A percentile compares a stretch with the other conserved stretches of the same genome.
These are phyloP conservation scores for Lycophotia porphyrea DNA, from an alignment of 2,888 invertebrate species.

Conservation along the genomic window DNA sequence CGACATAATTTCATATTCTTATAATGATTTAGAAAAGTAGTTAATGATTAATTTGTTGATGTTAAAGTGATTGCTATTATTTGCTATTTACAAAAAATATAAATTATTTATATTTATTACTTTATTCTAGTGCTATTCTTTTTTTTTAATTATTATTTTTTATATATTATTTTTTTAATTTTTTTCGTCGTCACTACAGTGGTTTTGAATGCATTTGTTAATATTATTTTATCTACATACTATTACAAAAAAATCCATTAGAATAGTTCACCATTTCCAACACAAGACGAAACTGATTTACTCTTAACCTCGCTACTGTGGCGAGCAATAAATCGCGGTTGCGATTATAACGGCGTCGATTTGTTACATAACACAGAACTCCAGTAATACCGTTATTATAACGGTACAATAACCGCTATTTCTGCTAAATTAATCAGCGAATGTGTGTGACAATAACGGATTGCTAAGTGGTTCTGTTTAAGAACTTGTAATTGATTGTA, in stretches of 20 bases:
- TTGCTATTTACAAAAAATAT: too few relatives aligned
- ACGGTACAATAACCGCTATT: slow-evolving; percentile 55
- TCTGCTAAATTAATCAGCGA: slow-evolving; percentile 54
- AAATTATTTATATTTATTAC: too few relatives aligned
- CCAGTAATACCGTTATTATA: slow-evolving; percentile 49
- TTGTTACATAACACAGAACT: slow-evolving; percentile 58
- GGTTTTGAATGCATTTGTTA: too few relatives aligned
- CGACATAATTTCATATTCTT: not conserved
- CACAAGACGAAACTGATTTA: slow-evolving; percentile 22
- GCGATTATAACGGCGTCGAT: slow-evolving; percentile 62
- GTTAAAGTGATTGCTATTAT: too few relatives aligned
- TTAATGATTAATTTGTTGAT: not conserved
- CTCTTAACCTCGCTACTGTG: slow-evolving; percentile 30
- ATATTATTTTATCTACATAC: too few relatives aligned
- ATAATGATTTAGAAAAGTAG: not conserved
- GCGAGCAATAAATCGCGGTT: slow-evolving; percentile 60
- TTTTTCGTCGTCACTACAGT: too few relatives aligned
- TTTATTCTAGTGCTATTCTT: too few relatives aligned
- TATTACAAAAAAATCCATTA: not conserved
- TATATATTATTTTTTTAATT: too few relatives aligned
- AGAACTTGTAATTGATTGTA: slow-evolving; percentile 25
- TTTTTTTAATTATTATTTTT: too few relatives aligned
- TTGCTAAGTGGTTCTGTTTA: slow-evolving; percentile 29
- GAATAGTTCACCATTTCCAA: not conserved
- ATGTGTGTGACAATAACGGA: slow-evolving; percentile 56